phyloP scores from a whole-genome alignment of 2,113 vertebrate genomes.

The Amazona vittata region DNA sequence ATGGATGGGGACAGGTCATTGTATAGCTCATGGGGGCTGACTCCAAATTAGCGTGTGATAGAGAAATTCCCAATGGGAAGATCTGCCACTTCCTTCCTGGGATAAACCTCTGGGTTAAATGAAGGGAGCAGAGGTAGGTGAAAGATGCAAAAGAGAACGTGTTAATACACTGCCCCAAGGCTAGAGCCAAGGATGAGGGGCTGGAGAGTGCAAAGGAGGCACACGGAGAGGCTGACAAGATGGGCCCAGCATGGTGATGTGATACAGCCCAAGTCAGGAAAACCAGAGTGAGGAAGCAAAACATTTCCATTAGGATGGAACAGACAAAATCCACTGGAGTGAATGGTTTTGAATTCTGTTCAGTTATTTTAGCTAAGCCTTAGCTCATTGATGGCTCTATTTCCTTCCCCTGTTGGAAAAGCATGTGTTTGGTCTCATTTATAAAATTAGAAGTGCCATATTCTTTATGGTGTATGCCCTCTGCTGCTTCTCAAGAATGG shows the following conservation, averaged over 20 bases:
- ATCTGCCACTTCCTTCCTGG: not conserved
- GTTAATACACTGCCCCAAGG: not conserved
- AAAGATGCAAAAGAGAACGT: not conserved
- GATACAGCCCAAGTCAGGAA: not conserved
- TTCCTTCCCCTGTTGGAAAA: not conserved
- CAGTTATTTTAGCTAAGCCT: not conserved
- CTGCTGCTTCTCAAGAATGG: not conserved
- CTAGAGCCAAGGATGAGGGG: not conserved
- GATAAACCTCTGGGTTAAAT: not conserved
- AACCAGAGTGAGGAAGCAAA: not conserved
- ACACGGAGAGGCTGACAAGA: not conserved
- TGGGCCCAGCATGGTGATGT: rapidly evolving
- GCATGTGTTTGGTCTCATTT: not conserved
- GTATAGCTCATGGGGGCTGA: rapidly evolving
- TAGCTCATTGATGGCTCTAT: not conserved
- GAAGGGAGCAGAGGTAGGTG: not conserved
- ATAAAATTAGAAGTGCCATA: not conserved
- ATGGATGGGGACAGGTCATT: not conserved
- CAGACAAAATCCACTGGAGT: not conserved
- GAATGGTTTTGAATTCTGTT: not conserved
- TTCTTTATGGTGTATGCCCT: not conserved
- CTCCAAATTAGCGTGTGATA: rapidly evolving
- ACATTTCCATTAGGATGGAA: not conserved
- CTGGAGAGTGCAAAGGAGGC: not conserved
- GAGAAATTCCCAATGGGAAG: not conserved